Conservation (phyloP, 2,797 vertebrate species). For the Neomorphus geoffroyi region DNA sequence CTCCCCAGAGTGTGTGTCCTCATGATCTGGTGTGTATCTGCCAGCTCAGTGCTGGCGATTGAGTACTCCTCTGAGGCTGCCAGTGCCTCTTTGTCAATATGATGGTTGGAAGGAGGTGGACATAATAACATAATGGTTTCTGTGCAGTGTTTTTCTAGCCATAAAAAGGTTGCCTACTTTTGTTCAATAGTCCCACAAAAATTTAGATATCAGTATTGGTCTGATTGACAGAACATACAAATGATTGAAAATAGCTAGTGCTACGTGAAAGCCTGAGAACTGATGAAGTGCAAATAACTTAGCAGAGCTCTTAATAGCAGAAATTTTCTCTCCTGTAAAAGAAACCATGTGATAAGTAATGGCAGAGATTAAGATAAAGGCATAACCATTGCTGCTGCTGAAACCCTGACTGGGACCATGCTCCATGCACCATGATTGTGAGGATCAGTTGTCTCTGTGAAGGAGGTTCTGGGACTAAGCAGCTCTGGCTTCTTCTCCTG, state of each 20-base stretch:
- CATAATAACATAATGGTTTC: not conserved
- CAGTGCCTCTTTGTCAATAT: accelerated
- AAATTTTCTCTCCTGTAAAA: not conserved
- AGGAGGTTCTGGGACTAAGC: not conserved
- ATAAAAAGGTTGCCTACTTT: accelerated
- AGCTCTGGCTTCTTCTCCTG: not conserved
- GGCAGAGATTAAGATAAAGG: not conserved
- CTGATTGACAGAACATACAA: not conserved
- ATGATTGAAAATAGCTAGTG: not conserved
- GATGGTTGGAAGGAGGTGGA: not conserved
- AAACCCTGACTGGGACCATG: accelerated
- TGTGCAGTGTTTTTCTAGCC: not conserved
- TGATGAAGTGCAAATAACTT: not conserved
- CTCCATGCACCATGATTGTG: accelerated
- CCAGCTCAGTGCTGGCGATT: accelerated
- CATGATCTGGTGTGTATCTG: accelerated
- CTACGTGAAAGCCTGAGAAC: not conserved
- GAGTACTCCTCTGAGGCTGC: not conserved
- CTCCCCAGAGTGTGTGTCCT: accelerated
- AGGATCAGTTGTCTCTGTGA: not conserved
- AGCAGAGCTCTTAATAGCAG: not conserved
- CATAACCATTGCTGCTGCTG: not conserved
- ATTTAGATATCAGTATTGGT: not conserved
- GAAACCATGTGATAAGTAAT: not conserved
- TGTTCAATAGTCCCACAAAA: not conserved